Evolutionary conservation across 1,140 invertebrate species (phyloP), one percentile per base, ranked within the genome.

Genomic region (Zaprionus gabonicus): DNA sequence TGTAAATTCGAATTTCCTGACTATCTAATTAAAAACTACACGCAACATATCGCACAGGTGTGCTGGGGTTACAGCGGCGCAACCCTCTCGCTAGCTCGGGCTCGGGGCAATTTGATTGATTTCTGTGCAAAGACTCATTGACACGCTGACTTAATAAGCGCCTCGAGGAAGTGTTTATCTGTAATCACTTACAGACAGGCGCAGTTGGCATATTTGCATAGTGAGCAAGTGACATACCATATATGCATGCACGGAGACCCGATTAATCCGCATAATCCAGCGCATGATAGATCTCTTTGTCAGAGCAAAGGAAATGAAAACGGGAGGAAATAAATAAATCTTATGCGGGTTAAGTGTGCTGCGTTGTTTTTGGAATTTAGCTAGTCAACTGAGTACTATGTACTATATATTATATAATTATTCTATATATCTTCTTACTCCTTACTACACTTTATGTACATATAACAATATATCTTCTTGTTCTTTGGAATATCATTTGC

Each of bases 1-100:
- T 67, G 70, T 64, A 71, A 75, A 77, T n/a, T 71, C 71, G 31
- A 62, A 71, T 79, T 75, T 71, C 60, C 58, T 55, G 38, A 27
- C 55, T 60, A 76, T 68, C 71, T 79, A 79, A 76, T 76, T 76
- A 76, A 73, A 77, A 56, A 59, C 12, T 59, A 65, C 66, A 25
- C 46, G 51, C 41, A 36, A 46, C 55, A 17, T 63, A 63, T 57
- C 51, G 44, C 67, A 79, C 78, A 80, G 78, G 78, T 80, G 78
- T 80, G 71, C 63, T 27, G 38, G 44, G 59, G 27, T 41, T 23
- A 46, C 12, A n/a, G 7, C 62, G 23, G 28, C 36, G 51, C 25
- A 51, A 3, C 20, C 55, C 49, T 66, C 25, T 31, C 64, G 46
- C 25, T 31, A 23, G 4, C 31, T 31, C 31, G 31, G 9, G 10